Percentiles rank a stretch among this genome's conserved stretches.
Conservation (phyloP, 2,113 vertebrate species). For the Bos taurus region DNA sequence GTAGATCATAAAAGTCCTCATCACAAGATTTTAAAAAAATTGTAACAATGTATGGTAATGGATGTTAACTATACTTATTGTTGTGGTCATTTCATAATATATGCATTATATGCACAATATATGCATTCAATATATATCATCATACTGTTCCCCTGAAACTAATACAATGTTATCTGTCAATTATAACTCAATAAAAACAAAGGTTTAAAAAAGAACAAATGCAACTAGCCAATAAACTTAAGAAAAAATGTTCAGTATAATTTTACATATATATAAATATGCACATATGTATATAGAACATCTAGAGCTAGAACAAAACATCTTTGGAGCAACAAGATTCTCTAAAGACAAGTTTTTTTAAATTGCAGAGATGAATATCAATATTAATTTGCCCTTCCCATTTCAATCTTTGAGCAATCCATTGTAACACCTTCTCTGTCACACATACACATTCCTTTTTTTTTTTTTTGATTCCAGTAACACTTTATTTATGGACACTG, state of each 20-base stretch:
- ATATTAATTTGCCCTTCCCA: not conserved
- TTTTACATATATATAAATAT: not conserved
- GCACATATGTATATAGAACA: not conserved
- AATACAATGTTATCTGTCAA: not conserved
- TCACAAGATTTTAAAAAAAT: not conserved
- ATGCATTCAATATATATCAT: not conserved
- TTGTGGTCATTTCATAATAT: not conserved
- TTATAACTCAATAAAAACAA: not conserved
- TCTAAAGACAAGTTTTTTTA: not conserved
- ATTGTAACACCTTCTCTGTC: not conserved
- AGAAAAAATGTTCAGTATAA: not conserved
- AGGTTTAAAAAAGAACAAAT: not conserved
- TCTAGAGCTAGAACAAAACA: not conserved
- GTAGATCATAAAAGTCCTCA: not conserved
- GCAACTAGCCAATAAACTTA: not conserved
- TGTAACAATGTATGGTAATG: not conserved
- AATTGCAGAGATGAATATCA: not conserved
- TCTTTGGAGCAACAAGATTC: not conserved
- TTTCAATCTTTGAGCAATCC: not conserved
- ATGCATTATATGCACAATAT: not conserved
- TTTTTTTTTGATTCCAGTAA: not conserved
- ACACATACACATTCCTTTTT: not conserved
- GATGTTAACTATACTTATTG: not conserved
- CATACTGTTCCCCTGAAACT: not conserved
- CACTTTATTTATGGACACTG: not conserved